phyloP scores from a whole-genome alignment of 2,888 invertebrate species.

The Tyria jacobaeae region DNA sequence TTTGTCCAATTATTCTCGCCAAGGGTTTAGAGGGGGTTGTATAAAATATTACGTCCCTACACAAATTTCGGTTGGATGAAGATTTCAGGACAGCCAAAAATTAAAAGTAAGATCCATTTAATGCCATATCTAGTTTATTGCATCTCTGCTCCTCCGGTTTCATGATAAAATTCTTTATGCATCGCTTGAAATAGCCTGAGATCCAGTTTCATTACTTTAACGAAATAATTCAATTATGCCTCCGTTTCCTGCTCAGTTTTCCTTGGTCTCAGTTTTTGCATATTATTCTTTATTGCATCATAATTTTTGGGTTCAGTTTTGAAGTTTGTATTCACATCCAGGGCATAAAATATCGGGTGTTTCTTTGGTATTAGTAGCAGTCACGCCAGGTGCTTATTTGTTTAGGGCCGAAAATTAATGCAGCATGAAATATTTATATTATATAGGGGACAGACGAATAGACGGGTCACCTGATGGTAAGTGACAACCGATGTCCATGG shows the following conservation, averaged over 20 bases:
- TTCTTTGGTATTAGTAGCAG: not conserved
- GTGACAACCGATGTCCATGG: too few relatives aligned
- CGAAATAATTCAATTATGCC: constrained; percentile 81
- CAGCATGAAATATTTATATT: not conserved
- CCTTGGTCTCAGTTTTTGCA: constrained; percentile 42
- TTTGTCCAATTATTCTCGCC: too few relatives aligned
- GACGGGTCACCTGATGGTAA: too few relatives aligned
- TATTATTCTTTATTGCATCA: constrained; percentile 46
- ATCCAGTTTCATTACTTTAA: constrained; percentile 81
- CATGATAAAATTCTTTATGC: constrained; percentile 77
- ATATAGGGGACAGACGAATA: too few relatives aligned
- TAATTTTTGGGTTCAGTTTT: constrained; percentile 11
- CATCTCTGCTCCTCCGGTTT: constrained; percentile 40
- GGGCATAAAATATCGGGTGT: not conserved
- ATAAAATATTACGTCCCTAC: too few relatives aligned
- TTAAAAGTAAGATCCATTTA: too few relatives aligned
- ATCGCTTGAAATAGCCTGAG: constrained; percentile 72
- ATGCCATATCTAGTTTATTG: constrained; percentile 41
- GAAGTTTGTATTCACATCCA: not conserved
- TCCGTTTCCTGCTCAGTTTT: constrained; percentile 30
- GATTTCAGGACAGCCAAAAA: not conserved
- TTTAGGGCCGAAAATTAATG: too few relatives aligned
- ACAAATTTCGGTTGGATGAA: too few relatives aligned
- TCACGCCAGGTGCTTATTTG: not conserved
- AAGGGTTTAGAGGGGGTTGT: too few relatives aligned